These are phyloP conservation scores for Zoanthus sociatus DNA, from an alignment of 92 coral and sea anemone genomes.

Conservation along the genomic window DNA sequence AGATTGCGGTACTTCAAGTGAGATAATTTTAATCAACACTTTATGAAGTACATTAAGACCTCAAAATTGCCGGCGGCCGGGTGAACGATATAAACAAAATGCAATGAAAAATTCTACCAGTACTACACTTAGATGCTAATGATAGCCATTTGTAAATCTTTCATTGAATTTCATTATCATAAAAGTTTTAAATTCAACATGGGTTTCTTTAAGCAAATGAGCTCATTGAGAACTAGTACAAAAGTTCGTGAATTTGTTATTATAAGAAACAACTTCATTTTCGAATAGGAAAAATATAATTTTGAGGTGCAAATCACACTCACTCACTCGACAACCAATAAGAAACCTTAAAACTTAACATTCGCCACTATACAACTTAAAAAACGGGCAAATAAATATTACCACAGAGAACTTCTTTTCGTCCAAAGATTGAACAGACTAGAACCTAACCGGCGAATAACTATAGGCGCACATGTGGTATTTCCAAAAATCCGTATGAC, in stretches of 20 bases:
- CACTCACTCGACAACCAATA: neutral
- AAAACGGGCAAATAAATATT: neutral
- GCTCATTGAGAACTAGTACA: neutral
- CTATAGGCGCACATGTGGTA: slow-evolving; percentile 13
- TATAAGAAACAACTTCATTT: neutral
- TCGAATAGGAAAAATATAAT: neutral
- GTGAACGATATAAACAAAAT: neutral
- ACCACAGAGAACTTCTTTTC: neutral
- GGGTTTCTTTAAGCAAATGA: neutral
- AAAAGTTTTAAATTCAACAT: neutral
- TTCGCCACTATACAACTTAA: neutral
- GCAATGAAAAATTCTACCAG: neutral
- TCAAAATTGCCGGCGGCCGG: neutral
- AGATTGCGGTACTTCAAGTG: neutral
- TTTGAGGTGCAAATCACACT: neutral
- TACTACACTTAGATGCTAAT: neutral
- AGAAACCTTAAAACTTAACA: neutral
- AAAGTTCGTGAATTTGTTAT: neutral
- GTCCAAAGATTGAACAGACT: neutral
- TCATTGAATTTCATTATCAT: too few species aligned
- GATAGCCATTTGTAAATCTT: neutral
- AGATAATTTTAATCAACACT: neutral
- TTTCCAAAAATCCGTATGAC: neutral
- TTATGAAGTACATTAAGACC: neutral
- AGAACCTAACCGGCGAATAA: neutral